A percentile compares a stretch with the other conserved stretches of the same genome.
Conservation (phyloP, 1,140 invertebrate genomes). For the Drosophila paulistorum region DNA sequence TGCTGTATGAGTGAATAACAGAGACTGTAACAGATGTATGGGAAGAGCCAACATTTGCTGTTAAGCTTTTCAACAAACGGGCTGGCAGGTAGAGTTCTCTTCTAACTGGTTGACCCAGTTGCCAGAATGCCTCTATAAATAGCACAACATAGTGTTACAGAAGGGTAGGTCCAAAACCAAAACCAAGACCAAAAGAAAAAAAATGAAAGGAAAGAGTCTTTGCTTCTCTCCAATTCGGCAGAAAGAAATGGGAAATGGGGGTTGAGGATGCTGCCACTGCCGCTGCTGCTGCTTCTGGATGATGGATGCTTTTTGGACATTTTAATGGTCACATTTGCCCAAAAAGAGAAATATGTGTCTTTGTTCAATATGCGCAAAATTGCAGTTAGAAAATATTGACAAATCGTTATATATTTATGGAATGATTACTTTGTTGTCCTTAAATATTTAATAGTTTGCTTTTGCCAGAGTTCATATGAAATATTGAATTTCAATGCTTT, state of each 20-base stretch:
- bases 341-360: background rate
- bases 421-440: background rate
- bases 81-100: constrained; percentile 5
- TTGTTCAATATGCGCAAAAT: background rate
- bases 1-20: background rate
- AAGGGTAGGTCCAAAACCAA: constrained; percentile 13
- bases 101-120: constrained; percentile 65
- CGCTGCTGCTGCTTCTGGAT: background rate
- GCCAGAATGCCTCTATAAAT: constrained; percentile 54
- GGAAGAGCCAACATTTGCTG: constrained; percentile 39
- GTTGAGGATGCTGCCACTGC: background rate
- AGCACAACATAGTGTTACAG: constrained; percentile 41
- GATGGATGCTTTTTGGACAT: constrained; percentile 6
- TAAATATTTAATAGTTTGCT: constrained; percentile 1
- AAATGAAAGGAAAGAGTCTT: background rate
- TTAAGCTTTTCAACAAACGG: constrained; percentile 18
- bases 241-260: background rate
- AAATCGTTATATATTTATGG: constrained; percentile 3
- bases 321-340: constrained; percentile 6
- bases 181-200: background rate
- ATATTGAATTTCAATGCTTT: background rate
- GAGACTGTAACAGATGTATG: constrained; percentile 36
- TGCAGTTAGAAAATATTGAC: background rate
- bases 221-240: background rate
- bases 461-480: background rate